phyloP scores from a whole-genome alignment of 2,113 vertebrate genomes.

The Chaenocephalus aceratus region DNA sequence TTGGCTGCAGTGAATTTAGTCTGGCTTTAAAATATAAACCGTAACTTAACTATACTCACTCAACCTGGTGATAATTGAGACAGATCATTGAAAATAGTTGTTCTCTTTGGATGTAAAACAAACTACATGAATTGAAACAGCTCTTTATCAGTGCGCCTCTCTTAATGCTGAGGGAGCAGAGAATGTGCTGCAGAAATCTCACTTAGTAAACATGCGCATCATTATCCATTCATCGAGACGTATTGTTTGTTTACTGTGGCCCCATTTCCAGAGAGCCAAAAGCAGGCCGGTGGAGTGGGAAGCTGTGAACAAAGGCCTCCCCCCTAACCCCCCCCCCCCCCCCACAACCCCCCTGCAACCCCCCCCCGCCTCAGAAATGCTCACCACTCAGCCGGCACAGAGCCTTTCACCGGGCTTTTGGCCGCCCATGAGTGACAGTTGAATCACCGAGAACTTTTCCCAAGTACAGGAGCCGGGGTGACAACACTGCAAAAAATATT shows the following conservation, averaged over 20 bases:
- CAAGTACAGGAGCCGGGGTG: slow-evolving; percentile 82
- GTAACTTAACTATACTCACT: slow-evolving; percentile 25
- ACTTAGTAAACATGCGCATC: slow-evolving; percentile 89
- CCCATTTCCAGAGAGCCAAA: slow-evolving; percentile 87
- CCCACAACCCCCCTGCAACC: slow-evolving; percentile 53
- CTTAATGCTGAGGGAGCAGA: slow-evolving; percentile 71
- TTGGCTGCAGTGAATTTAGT: not conserved
- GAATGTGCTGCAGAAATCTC: slow-evolving; percentile 82
- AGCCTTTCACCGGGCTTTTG: slow-evolving; percentile 87
- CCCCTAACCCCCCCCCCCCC: slow-evolving; percentile 81
- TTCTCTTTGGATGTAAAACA: slow-evolving; percentile 20
- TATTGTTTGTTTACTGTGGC: slow-evolving; percentile 91
- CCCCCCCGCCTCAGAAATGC: slow-evolving; percentile 87
- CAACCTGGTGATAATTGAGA: slow-evolving; percentile 31
- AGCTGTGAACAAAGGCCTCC: slow-evolving; percentile 86
- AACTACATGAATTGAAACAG: slow-evolving; percentile 45
- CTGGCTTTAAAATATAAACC: slow-evolving; percentile 7
- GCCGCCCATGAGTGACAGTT: slow-evolving; percentile 93
- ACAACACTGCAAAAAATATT: slow-evolving; percentile 69
- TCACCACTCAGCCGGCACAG: slow-evolving; percentile 87
- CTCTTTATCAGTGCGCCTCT: slow-evolving; percentile 62
- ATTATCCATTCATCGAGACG: slow-evolving; percentile 86
- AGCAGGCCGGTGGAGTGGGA: slow-evolving; percentile 86
- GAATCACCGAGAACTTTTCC: slow-evolving; percentile 88
- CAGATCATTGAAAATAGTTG: not conserved